phyloP scores from a whole-genome alignment of 2,888 invertebrate genomes.

The Latheticus oryzae region DNA sequence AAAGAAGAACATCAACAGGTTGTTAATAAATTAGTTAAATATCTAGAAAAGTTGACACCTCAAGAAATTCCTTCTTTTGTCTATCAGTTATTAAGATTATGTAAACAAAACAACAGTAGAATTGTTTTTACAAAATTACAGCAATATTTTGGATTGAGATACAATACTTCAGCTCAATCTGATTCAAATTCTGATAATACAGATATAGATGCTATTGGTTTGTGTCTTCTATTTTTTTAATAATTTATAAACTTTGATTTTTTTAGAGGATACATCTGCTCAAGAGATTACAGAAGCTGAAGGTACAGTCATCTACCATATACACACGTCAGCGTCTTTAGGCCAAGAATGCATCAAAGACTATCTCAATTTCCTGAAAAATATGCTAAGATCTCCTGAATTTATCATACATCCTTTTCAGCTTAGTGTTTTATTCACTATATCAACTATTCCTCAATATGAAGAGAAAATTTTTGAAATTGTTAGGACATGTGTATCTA shows the following conservation, averaged over 20 bases:
- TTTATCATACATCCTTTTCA: constrained; percentile 73
- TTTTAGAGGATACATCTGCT: constrained; percentile 63
- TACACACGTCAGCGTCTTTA: constrained; percentile 65
- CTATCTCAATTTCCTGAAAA: constrained; percentile 66
- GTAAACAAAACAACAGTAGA: constrained; percentile 63
- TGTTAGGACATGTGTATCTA: constrained; percentile 58
- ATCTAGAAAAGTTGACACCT: constrained; percentile 70
- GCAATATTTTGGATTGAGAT: constrained; percentile 59
- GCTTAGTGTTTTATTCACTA: constrained; percentile 70
- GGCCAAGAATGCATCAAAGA: constrained; percentile 66
- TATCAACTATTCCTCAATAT: constrained; percentile 65
- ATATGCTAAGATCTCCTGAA: constrained; percentile 69
- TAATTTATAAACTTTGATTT: constrained; percentile 32
- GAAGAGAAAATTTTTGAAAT: constrained; percentile 66
- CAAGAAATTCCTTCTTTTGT: constrained; percentile 75
- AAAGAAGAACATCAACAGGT: constrained; percentile 72
- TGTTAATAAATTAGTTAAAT: constrained; percentile 72
- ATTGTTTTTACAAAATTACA: constrained; percentile 60
- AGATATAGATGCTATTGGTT: constrained; percentile 59
- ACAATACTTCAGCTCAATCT: constrained; percentile 52
- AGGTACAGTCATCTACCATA: constrained; percentile 72
- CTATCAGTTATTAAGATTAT: constrained; percentile 75
- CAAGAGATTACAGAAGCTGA: constrained; percentile 71
- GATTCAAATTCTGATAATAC: constrained; percentile 53
- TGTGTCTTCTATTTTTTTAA: constrained; percentile 19